Evolutionary conservation across 2,888 invertebrate species (phyloP), one percentile per base, ranked within the genome.

Genomic region (Helobdella robusta): DNA sequence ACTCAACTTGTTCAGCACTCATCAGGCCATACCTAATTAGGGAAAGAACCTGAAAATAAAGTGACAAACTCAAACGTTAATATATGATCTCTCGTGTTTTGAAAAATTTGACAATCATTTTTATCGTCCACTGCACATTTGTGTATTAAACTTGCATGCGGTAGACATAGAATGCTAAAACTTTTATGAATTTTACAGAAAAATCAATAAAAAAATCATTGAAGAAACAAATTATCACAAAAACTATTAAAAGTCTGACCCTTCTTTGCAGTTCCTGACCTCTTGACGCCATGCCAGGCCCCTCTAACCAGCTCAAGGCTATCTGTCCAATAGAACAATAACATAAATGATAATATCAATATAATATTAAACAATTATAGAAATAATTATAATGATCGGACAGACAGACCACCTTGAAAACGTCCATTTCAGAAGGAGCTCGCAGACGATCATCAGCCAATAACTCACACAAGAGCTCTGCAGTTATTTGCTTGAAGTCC

Each of bases 1-100:
- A 52, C 54, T 71, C 70, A 65, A 72, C 68, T 64, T 72, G 69
- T 52, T 72, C 72, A 3, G 70, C 67, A 28, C 59, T 67, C 68
- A 72, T 72, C 40, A 72, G 58, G 15, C 72, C 72, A 50, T 68
- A 71, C 23, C 69, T 62, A 25, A 69, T 64, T 3, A 65, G 66
- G n/a, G 59, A 44, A 8, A 70, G 68, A n/a, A 70, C n/a, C n/a
- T n/a, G n/a, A n/a, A n/a, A n/a, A n/a, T n/a, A n/a, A n/a, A n/a
- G n/a, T n/a, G n/a, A n/a, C n/a, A n/a, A n/a, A n/a, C n/a, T n/a
- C n/a, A n/a, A n/a, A n/a, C n/a, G n/a, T n/a, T n/a, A n/a, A n/a
- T n/a, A n/a, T n/a, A n/a, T n/a, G n/a, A n/a, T n/a, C n/a, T n/a
- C n/a, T n/a, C n/a, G n/a, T n/a, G n/a, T n/a, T n/a, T n/a, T n/a